Conservation (phyloP, 2,113 vertebrate species). For the Oceanites oceanicus region DNA sequence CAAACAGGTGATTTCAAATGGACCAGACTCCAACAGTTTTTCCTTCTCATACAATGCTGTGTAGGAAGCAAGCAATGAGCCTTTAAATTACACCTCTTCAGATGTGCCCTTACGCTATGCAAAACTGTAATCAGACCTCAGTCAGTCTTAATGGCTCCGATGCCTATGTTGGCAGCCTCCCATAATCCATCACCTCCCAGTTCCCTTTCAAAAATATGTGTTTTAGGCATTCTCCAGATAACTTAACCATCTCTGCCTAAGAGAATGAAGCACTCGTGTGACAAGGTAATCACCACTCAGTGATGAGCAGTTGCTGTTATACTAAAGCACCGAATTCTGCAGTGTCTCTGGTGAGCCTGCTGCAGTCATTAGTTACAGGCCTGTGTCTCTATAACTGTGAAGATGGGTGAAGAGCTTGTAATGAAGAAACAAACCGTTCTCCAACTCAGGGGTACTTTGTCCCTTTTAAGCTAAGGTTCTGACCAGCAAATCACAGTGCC, state of each 20-base stretch:
- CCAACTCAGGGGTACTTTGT: neutral
- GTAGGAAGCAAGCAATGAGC: constrained; percentile 14
- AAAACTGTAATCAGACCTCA: constrained; percentile 37
- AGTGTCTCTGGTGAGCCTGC: neutral
- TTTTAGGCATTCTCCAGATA: constrained; percentile 1
- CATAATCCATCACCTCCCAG: neutral
- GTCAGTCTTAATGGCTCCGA: neutral
- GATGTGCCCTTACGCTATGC: neutral
- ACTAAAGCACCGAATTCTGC: neutral
- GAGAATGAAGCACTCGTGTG: neutral
- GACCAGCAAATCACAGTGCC: neutral
- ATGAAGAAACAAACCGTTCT: constrained; percentile 4
- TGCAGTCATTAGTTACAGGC: neutral
- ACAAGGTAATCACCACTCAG: constrained; percentile 31
- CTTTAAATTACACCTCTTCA: constrained; percentile 45
- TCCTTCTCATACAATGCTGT: neutral
- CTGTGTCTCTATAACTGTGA: neutral
- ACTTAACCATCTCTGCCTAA: neutral
- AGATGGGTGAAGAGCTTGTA: constrained; percentile 13
- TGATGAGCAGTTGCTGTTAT: neutral
- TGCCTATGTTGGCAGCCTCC: neutral
- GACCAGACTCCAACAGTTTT: neutral
- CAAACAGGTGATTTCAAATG: constrained; percentile 49
- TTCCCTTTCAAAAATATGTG: neutral
- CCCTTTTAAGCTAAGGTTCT: neutral